These are phyloP conservation scores for Tipula helvola DNA, from an alignment of 2,888 invertebrate species.

Conservation along the genomic window DNA sequence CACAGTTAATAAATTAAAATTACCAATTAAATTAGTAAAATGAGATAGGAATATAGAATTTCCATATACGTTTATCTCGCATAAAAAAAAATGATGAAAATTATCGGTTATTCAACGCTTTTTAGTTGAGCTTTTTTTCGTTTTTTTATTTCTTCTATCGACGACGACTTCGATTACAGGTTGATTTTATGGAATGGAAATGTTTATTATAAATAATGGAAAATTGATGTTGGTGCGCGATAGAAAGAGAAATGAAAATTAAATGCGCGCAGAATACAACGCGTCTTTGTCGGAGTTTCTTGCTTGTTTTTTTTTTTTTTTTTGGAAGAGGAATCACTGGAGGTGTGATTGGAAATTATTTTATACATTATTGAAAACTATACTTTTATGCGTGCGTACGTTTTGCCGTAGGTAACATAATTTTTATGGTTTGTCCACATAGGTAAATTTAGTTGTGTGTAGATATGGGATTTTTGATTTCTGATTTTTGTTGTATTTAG, in stretches of 20 bases:
- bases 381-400: background rate
- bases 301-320: background rate
- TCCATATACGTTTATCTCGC: background rate
- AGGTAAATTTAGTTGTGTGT: background rate
- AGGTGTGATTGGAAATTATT: background rate
- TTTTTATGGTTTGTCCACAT: background rate
- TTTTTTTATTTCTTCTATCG: background rate
- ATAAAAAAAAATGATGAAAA: background rate
- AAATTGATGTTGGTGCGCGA: background rate
- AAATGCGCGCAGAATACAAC: background rate
- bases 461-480: background rate
- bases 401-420: background rate
- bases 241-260: background rate
- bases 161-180: background rate
- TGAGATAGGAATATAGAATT: background rate
- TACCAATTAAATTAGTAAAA: slow-evolving; percentile 5
- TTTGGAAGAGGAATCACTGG: background rate
- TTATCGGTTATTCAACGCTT: slow-evolving; percentile 11
- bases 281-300: background rate
- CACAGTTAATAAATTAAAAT: background rate
- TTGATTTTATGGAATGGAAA: background rate
- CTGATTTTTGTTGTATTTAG: background rate
- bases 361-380: background rate
- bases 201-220: background rate
- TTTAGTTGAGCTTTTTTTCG: background rate